A percentile compares a stretch with the other conserved stretches of the same genome.
These are phyloP conservation scores for Phrynosoma platyrhinos DNA, from an alignment of 2,113 vertebrate species.

Conservation along the genomic window DNA sequence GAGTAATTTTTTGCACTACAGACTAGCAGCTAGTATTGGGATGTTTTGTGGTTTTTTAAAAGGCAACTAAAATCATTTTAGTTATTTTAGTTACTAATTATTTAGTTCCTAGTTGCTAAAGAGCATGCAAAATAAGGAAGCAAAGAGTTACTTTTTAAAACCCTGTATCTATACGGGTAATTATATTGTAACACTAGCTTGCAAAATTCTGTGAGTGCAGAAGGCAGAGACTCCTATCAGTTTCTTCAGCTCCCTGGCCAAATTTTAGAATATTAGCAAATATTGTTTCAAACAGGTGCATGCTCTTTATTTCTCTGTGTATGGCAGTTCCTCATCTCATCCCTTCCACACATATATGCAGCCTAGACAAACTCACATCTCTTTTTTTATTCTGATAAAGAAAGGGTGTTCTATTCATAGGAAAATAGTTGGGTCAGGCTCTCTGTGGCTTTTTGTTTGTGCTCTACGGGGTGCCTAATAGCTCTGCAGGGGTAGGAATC, in stretches of 20 bases:
- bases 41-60: no score
- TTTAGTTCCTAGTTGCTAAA: no score
- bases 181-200: no score
- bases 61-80: no score
- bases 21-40: no score
- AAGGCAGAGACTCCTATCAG: neutral
- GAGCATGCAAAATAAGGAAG: no score
- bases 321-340: neutral
- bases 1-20: no score
- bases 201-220: neutral
- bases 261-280: neutral
- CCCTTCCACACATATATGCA: constrained; percentile 7
- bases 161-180: no score
- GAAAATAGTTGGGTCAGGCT: constrained; percentile 66
- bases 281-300: constrained; percentile 12
- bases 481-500: constrained; percentile 56
- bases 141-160: no score
- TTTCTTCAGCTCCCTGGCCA: neutral
- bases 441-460: constrained; percentile 70
- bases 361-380: constrained; percentile 20
- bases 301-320: constrained; percentile 41
- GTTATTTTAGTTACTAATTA: no score
- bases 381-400: constrained; percentile 59
- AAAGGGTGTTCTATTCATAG: constrained; percentile 67
- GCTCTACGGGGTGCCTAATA: constrained; percentile 60